phyloP scores from a whole-genome alignment of 2,797 vertebrate species.

The Propithecus deckenii region DNA sequence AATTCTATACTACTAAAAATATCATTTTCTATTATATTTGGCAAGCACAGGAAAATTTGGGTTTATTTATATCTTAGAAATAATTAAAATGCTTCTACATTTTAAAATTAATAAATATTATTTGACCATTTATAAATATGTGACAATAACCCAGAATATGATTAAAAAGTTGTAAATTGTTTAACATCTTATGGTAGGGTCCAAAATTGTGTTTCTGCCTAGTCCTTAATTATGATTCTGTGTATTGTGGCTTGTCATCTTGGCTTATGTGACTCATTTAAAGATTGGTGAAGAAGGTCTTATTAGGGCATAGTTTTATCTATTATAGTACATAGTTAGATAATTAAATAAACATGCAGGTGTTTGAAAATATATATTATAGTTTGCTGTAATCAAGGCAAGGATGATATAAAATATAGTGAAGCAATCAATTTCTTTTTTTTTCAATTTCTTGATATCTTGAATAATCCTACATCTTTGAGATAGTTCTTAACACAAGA shows the following conservation, averaged over 20 bases:
- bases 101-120: constrained; percentile 26
- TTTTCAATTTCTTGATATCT: not conserved
- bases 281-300: not conserved
- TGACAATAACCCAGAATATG: not conserved
- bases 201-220: not conserved
- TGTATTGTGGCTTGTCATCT: not conserved
- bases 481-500: constrained; percentile 12
- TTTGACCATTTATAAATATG: not conserved
- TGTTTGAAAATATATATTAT: constrained; percentile 17
- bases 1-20: not conserved
- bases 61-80: constrained; percentile 26
- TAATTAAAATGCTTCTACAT: not conserved
- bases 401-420: not conserved
- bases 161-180: constrained; percentile 10
- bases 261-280: not conserved
- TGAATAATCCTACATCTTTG: constrained; percentile 23
- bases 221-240: constrained; percentile 22
- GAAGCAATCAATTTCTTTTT: constrained; percentile 3
- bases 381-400: constrained; percentile 8
- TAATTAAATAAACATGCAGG: not conserved
- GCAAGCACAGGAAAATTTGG: not conserved
- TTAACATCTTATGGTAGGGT: not conserved
- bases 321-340: not conserved
- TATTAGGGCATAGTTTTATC: not conserved
- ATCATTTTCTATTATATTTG: constrained; percentile 34